Percentiles rank a stretch among this genome's conserved stretches.
These are phyloP conservation scores for Indicator maculatus DNA, from an alignment of 2,113 vertebrate genomes.

Conservation along the genomic window DNA sequence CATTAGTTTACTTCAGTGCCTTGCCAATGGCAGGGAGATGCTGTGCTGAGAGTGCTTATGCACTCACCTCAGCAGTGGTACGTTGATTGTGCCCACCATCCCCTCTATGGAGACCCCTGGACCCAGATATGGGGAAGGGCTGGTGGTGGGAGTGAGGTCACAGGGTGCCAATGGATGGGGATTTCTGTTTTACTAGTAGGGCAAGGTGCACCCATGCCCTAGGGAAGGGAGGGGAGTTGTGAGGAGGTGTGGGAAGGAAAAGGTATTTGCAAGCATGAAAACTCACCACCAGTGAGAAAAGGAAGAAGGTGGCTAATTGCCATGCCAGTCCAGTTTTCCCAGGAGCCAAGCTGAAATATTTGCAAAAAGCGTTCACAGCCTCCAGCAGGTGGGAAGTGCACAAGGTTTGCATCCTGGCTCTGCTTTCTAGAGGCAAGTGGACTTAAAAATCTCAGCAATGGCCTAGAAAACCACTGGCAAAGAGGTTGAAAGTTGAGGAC, in stretches of 20 bases:
- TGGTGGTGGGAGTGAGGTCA: not conserved
- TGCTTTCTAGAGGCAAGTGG: not conserved
- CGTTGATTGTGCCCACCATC: not conserved
- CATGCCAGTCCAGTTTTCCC: conserved; percentile 45
- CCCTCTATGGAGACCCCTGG: not conserved
- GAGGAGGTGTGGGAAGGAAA: conserved; percentile 57
- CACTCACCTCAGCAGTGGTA: not conserved
- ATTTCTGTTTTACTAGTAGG: not conserved
- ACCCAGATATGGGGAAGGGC: not conserved
- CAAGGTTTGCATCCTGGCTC: not conserved
- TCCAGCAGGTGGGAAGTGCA: not conserved
- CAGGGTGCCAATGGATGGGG: not conserved
- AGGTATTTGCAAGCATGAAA: conserved; percentile 33
- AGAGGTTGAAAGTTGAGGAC: not conserved
- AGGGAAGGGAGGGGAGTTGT: conserved; percentile 4
- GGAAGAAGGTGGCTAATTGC: conserved; percentile 32
- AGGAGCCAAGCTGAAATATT: not conserved
- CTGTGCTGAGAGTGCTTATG: not conserved
- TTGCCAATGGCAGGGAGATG: accelerated
- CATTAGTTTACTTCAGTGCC: not conserved
- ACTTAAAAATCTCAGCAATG: not conserved
- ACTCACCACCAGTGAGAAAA: conserved; percentile 6
- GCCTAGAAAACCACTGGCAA: not conserved
- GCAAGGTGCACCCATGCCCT: conserved; percentile 10
- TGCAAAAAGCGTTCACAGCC: not conserved